phyloP scores from a whole-genome alignment of 2,113 vertebrate genomes.

The Carassius carassius region DNA sequence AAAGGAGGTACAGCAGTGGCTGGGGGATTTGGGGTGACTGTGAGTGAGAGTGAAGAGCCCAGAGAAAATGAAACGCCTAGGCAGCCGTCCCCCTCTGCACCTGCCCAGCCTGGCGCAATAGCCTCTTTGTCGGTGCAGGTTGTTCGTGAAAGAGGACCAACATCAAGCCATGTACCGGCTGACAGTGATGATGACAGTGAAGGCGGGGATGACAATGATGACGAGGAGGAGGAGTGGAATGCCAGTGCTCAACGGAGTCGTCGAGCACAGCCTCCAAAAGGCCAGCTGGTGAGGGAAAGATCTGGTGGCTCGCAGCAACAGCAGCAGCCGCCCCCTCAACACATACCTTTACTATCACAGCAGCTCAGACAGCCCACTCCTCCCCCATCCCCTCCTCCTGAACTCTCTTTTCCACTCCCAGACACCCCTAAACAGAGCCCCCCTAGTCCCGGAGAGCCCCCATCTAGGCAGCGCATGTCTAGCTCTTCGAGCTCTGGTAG shows the following conservation, averaged over 20 bases:
- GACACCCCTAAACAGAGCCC: conserved; percentile 81
- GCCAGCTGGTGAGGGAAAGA: conserved; percentile 67
- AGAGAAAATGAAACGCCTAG: conserved; percentile 65
- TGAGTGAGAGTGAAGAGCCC: conserved; percentile 59
- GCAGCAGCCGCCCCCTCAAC: conserved; percentile 71
- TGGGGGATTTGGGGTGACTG: conserved; percentile 58
- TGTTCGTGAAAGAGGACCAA: conserved; percentile 62
- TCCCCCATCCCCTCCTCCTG: conserved; percentile 77
- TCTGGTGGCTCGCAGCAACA: conserved; percentile 69
- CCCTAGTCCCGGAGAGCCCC: conserved; percentile 71
- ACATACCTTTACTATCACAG: conserved; percentile 73
- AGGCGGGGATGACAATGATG: conserved; percentile 71
- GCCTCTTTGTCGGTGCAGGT: conserved; percentile 60
- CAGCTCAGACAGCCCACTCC: conserved; percentile 78
- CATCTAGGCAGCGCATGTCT: conserved; percentile 66
- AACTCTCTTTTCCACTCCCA: conserved; percentile 76
- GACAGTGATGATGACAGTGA: conserved; percentile 76
- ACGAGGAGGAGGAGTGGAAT: conserved; percentile 73
- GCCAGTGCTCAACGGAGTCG: conserved; percentile 61
- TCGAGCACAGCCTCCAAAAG: conserved; percentile 65
- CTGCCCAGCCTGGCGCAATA: conserved; percentile 62
- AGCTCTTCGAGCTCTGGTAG: conserved; percentile 77
- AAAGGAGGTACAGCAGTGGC: conserved; percentile 66
- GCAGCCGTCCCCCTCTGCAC: conserved; percentile 58
- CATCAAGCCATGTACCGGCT: conserved; percentile 61